These are phyloP conservation scores for Spilogale gracilis DNA, from an alignment of 2,113 vertebrate genomes.

Conservation along the genomic window DNA sequence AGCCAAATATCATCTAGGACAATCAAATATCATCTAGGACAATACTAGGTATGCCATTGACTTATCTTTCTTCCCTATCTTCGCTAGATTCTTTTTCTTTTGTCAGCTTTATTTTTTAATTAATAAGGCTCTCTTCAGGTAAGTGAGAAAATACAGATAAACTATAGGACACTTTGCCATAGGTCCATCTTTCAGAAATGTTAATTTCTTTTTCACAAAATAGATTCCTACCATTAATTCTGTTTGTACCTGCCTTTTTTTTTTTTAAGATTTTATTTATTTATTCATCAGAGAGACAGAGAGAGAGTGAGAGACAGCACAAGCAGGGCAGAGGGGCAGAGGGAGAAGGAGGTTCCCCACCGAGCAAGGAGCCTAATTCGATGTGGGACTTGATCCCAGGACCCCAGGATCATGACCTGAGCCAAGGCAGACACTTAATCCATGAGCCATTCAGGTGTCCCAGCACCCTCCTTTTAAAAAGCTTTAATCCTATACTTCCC, in stretches of 20 bases:
- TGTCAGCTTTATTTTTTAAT: constrained; percentile 34
- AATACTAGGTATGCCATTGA: neutral
- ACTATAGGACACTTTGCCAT: neutral
- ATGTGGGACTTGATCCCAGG: neutral
- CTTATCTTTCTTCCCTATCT: neutral
- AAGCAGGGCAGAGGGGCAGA: neutral
- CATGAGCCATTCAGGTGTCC: neutral
- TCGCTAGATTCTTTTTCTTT: neutral
- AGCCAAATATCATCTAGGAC: neutral
- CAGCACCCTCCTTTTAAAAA: neutral
- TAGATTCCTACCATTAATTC: neutral
- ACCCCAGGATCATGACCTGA: neutral
- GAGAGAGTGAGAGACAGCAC: neutral
- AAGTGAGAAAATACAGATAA: constrained; percentile 6
- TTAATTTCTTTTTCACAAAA: neutral
- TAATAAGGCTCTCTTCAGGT: neutral
- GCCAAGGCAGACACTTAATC: neutral
- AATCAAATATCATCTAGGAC: neutral
- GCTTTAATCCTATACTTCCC: neutral
- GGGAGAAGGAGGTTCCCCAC: neutral
- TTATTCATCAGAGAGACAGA: neutral
- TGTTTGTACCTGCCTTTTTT: neutral
- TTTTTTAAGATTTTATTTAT: neutral
- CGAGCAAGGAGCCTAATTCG: too few species aligned
- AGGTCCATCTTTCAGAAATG: neutral